A percentile compares a stretch with the other conserved stretches of the same genome.
phyloP scores from a whole-genome alignment of 2,888 invertebrate species.

The Plagodis pulveraria region DNA sequence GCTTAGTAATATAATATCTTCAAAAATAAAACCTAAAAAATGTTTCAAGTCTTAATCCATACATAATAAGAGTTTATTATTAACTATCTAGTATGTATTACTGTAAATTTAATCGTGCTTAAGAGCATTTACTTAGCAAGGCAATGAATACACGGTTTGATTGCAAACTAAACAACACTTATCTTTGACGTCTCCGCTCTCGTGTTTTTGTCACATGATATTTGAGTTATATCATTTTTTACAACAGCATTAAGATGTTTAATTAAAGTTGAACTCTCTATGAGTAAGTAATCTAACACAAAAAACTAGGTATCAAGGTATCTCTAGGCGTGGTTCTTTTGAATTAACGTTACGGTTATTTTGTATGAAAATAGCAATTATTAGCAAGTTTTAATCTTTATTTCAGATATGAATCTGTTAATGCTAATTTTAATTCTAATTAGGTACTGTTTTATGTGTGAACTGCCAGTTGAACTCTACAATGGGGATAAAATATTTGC shows the following conservation, averaged over 20 bases:
- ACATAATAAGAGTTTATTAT: too few species aligned
- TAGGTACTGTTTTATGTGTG: conserved; percentile 20
- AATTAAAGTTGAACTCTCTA: conserved; percentile 9
- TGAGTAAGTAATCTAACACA: conserved; percentile 1
- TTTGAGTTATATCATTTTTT: conserved; percentile 35
- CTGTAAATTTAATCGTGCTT: background rate
- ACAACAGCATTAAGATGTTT: conserved; percentile 4
- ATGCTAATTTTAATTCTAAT: conserved; percentile 10
- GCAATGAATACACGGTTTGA: conserved; percentile 26
- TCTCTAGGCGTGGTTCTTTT: too few species aligned
- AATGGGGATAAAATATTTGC: conserved; percentile 1
- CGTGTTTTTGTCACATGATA: conserved; percentile 57
- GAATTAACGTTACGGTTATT: too few species aligned
- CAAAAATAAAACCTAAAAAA: too few species aligned
- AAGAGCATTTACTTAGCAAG: conserved; percentile 9
- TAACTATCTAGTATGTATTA: too few species aligned
- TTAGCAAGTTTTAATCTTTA: conserved; percentile 2
- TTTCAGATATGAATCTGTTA: conserved; percentile 8
- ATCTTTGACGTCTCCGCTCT: conserved; percentile 48
- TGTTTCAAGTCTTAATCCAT: too few species aligned
- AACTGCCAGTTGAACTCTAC: conserved; percentile 11
- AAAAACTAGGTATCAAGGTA: too few species aligned
- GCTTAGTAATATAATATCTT: too few species aligned
- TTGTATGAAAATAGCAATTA: conserved; percentile 7
- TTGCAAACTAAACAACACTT: conserved; percentile 40